A percentile compares a stretch with the other conserved stretches of the same genome.
These are phyloP conservation scores for Troides oblongomaculatus DNA, from an alignment of 2,888 invertebrate genomes.

Conservation along the genomic window DNA sequence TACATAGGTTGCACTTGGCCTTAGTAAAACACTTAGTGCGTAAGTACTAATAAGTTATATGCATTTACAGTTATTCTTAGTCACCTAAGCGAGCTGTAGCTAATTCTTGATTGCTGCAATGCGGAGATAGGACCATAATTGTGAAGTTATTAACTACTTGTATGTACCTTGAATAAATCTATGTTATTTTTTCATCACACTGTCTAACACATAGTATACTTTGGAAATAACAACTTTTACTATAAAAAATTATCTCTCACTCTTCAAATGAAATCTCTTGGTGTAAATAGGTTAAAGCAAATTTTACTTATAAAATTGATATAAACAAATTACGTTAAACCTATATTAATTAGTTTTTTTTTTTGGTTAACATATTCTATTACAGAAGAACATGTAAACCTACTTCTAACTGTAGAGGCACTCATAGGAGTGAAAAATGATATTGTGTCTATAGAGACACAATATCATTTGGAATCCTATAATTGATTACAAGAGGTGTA, in stretches of 20 bases:
- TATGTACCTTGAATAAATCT: background rate
- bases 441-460: no score
- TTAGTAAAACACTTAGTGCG: conserved; percentile 6
- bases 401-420: no score
- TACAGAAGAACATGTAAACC: no score
- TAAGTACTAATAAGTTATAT: conserved; percentile 13
- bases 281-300: background rate
- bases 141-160: background rate
- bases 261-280: no score
- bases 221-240: background rate
- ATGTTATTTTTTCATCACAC: background rate
- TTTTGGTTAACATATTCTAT: no score
- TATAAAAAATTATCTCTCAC: background rate
- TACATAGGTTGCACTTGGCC: conserved; percentile 13
- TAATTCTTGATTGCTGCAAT: conserved; percentile 8
- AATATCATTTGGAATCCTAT: no score
- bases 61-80: conserved; percentile 18
- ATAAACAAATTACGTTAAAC: no score
- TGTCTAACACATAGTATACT: background rate
- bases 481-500: no score
- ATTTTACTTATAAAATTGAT: no score
- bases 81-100: conserved; percentile 14
- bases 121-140: background rate
- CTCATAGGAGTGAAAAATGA: no score
- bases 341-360: no score